Evolutionary conservation across 2,113 vertebrate genomes (phyloP).

Genomic region (Halichoeres trimaculatus): DNA sequence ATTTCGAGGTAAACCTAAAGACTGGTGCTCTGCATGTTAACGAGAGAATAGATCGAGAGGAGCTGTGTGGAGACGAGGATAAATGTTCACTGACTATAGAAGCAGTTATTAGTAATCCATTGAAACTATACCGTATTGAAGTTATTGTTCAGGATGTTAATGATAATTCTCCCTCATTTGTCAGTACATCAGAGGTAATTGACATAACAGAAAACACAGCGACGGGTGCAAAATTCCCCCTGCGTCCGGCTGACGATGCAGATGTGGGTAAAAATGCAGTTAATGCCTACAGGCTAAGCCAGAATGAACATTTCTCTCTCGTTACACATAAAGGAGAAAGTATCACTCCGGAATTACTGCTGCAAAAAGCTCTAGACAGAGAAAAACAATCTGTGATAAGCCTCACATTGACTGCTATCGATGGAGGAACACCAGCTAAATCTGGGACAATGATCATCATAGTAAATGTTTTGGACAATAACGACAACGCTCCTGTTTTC

Average conservation of each 20-base stretch:
- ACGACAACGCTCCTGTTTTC: slow-evolving; percentile 89
- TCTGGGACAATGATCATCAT: slow-evolving; percentile 80
- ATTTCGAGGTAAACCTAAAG: slow-evolving; percentile 75
- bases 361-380: slow-evolving; percentile 86
- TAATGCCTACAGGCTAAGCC: slow-evolving; percentile 68
- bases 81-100: slow-evolving; percentile 15
- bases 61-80: slow-evolving; percentile 5
- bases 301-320: slow-evolving; percentile 73
- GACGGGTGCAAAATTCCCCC: slow-evolving; percentile 51
- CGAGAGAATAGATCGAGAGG: slow-evolving; percentile 59
- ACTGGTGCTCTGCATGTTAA: slow-evolving; percentile 71
- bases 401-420: slow-evolving; percentile 84
- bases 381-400: slow-evolving; percentile 84
- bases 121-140: slow-evolving; percentile 72
- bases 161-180: slow-evolving; percentile 76
- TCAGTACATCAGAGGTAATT: accelerated
- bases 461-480: slow-evolving; percentile 85
- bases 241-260: slow-evolving; percentile 64
- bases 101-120: slow-evolving; percentile 66
- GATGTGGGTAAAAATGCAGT: slow-evolving; percentile 78
- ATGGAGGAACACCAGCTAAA: slow-evolving; percentile 86
- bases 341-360: slow-evolving; percentile 76
- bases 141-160: slow-evolving; percentile 72
- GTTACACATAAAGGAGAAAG: slow-evolving; percentile 66
- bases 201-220: slow-evolving; percentile 55